Base-by-base conservation (phyloP, 2,888 invertebrate genomes). In the Microctonus brassicae region DNA sequence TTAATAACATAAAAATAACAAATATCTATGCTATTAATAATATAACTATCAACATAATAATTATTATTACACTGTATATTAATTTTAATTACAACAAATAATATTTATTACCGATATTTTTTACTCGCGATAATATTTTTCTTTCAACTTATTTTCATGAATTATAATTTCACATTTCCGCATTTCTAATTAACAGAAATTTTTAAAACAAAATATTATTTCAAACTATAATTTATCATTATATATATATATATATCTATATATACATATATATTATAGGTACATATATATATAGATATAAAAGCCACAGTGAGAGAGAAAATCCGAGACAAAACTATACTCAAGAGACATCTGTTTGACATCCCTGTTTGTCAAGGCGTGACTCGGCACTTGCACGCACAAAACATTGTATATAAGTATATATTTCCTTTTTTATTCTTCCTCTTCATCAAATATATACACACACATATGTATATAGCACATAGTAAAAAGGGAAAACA, bases 351-450 rank as follows among this genome's bases (percentile, higher is more conserved):
- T 87, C 87, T 87, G 87, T 87, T 87, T 87, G 87, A 87, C 86
- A 86, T 87, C 86, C 85, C 86, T 84, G 87, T 87, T 86, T 86
- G 86, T 83, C 87, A 87, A 87, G 87, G 87, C 87, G 87, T 87
- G 87, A 87, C 87, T 87, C 86, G 86, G 84, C 87, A 87, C 87
- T 87, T 86, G 85, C 80, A 17, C 47, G 83, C 81, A 80, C 79
- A 75, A 60, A 65, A 70, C 52, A 65, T 24, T 60, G 36, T 52
- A 69, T 70, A 69, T 74, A 68, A 60, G 65, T 73, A 53, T 67
- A 55, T 76, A 62, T 60, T 42, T 63, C 24, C 24, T 65, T 55
- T 17, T 29, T n/a, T 55, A 13, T 58, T 57, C 4, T 58, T 66
- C 24, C 34, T 39, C 22, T 29, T 55, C 20, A 17, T 60, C 26